Evolutionary conservation across 2,888 invertebrate species (phyloP), one percentile per base, ranked within the genome.

Genomic region (Dasysyrphus tricinctus): DNA sequence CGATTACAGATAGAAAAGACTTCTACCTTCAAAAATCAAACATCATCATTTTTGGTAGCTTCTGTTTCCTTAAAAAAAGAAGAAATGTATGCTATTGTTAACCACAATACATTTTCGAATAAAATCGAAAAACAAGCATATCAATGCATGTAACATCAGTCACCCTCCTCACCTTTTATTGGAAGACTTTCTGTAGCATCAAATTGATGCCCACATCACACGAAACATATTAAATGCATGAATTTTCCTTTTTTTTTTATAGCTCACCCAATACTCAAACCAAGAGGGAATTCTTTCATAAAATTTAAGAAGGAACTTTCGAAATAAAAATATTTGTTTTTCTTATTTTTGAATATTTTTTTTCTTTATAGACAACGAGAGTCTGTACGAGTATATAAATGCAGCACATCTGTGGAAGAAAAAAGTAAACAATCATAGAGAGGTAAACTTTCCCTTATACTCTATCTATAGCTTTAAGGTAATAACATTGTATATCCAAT

Each of bases 151-250:
- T 42, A 42, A 39, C 61, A 61, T 42, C 24, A 6, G 19, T 24
- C 39, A 37, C 42, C 5, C 14, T 14, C 37, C 14, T 3, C 9
- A 0, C 5, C 1, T 5, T n/a, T 7, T 56, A 1, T 0, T 32
- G 5, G 19, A 12, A 39, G 19, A 19, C 12, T 19, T 39, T 59
- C 7, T 39, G 24, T 14, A 39, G 19, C 6, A 59, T 4, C 19
- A 59, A 59, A 39, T 59, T 59, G 59, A 59, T 59, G 59, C 39
- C 19, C 39, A 12, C 12, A 59, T 57, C 57, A 37, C 57, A 57
- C 34, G 57, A 57, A 57, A 11, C 34, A 57, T 57, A 54, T 54
- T 11, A 47, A 42, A 42, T 11, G 32, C 1, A 7, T 44, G 7
- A 0, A 34, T 57, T 16, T 14, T 56, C 56, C 9, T n/a, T 16